phyloP scores from a whole-genome alignment of 2,888 invertebrate genomes.

The Euclidia mi region DNA sequence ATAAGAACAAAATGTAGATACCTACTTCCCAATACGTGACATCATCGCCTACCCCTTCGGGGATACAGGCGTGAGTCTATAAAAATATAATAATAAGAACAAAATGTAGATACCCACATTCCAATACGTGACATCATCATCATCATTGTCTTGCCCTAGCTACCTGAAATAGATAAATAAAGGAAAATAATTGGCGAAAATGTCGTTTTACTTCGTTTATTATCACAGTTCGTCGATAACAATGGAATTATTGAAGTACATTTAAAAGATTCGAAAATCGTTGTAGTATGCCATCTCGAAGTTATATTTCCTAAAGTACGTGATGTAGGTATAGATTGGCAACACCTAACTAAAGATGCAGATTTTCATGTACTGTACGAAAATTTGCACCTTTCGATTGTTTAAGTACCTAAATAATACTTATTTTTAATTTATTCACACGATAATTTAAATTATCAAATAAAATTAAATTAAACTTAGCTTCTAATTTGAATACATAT shows the following conservation, averaged over 20 bases:
- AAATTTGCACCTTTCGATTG: constrained; percentile 70
- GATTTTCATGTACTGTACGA: constrained; percentile 72
- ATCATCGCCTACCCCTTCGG: too few relatives aligned
- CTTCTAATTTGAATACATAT: constrained; percentile 40
- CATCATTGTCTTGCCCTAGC: too few relatives aligned
- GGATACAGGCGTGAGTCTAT: too few relatives aligned
- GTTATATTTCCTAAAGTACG: constrained; percentile 30
- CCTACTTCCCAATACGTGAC: too few relatives aligned
- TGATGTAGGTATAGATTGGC: constrained; percentile 26
- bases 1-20: too few relatives aligned
- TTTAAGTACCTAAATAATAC: constrained; percentile 31
- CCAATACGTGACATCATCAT: background rate
- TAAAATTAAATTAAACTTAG: constrained; percentile 30
- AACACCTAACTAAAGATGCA: constrained; percentile 65
- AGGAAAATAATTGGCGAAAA: constrained; percentile 2
- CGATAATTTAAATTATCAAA: constrained; percentile 41
- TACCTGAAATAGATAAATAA: background rate
- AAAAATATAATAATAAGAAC: too few relatives aligned
- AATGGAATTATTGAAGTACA: constrained; percentile 52
- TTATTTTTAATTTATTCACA: constrained; percentile 44
- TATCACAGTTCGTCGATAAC: constrained; percentile 77
- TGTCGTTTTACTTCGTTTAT: constrained; percentile 63
- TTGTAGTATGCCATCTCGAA: constrained; percentile 37
- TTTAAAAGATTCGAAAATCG: constrained; percentile 33
- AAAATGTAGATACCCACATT: too few relatives aligned